These are phyloP conservation scores for Parnassius mnemosyne DNA, from an alignment of 2,888 invertebrate species.

Conservation along the genomic window DNA sequence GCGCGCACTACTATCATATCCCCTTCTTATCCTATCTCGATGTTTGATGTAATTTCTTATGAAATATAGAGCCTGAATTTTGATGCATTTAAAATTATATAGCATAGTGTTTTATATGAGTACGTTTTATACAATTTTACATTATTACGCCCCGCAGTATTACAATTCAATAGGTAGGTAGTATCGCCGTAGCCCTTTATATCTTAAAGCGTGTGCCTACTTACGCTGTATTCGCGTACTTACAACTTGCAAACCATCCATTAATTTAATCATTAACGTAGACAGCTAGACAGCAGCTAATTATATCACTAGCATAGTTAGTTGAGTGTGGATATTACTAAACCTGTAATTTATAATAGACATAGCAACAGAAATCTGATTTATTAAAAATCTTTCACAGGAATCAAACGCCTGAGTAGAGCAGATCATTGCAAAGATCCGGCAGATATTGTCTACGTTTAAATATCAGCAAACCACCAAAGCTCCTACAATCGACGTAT, in stretches of 20 bases:
- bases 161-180: constrained; percentile 48
- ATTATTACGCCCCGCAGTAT: constrained; percentile 67
- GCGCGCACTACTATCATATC: constrained; percentile 41
- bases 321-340: constrained; percentile 58
- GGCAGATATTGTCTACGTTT: constrained; percentile 88
- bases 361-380: constrained; percentile 58
- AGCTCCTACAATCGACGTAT: constrained; percentile 74
- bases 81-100: constrained; percentile 69
- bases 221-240: constrained; percentile 48
- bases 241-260: constrained; percentile 45
- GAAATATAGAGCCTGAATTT: constrained; percentile 73
- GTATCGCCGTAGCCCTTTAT: constrained; percentile 52
- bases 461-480: constrained; percentile 82
- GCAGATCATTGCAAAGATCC: constrained; percentile 92
- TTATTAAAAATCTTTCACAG: constrained; percentile 80
- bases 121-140: constrained; percentile 72
- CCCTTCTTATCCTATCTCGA: constrained; percentile 51
- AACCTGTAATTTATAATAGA: constrained; percentile 35
- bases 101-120: constrained; percentile 72
- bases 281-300: constrained; percentile 56
- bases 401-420: constrained; percentile 95
- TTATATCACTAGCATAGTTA: constrained; percentile 59
- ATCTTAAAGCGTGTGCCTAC: constrained; percentile 35
- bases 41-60: constrained; percentile 68
- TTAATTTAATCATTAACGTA: constrained; percentile 55